Evolutionary conservation across 2,797 vertebrate species (phyloP).

Genomic region (Melanotaenia maccullochi): DNA sequence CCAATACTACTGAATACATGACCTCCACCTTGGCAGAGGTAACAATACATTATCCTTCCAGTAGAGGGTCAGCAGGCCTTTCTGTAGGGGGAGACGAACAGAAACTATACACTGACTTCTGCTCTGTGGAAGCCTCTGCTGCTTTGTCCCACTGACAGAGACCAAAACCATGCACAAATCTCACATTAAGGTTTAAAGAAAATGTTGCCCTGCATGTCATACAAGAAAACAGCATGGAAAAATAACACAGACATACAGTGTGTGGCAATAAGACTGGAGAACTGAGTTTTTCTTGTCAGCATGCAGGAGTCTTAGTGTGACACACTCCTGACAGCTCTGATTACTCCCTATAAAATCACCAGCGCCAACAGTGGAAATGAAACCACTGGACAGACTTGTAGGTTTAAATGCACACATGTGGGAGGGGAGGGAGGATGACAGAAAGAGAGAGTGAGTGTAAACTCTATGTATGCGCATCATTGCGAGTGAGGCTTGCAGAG

Average conservation of each 20-base stretch:
- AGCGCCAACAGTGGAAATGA: constrained; percentile 8
- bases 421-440: constrained; percentile 28
- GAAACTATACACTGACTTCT: background rate
- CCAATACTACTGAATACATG: too few species aligned
- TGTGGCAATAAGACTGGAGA: background rate
- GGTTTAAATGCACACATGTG: constrained; percentile 20
- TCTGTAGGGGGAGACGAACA: background rate
- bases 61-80: background rate
- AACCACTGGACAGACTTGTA: constrained; percentile 6
- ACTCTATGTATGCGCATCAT: constrained; percentile 27
- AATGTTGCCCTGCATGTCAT: background rate
- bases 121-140: background rate
- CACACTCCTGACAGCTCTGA: background rate
- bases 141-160: background rate
- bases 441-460: constrained; percentile 20
- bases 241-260: background rate
- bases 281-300: background rate
- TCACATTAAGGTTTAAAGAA: background rate
- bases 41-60: background rate
- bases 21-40: background rate
- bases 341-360: constrained; percentile 2
- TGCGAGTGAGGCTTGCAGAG: constrained; percentile 40
- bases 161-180: constrained; percentile 1
- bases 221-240: background rate
- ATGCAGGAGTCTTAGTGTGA: background rate